These are phyloP conservation scores for Chaetoderma sp. DNA, from an alignment of 2,888 invertebrate species.

Conservation along the genomic window DNA sequence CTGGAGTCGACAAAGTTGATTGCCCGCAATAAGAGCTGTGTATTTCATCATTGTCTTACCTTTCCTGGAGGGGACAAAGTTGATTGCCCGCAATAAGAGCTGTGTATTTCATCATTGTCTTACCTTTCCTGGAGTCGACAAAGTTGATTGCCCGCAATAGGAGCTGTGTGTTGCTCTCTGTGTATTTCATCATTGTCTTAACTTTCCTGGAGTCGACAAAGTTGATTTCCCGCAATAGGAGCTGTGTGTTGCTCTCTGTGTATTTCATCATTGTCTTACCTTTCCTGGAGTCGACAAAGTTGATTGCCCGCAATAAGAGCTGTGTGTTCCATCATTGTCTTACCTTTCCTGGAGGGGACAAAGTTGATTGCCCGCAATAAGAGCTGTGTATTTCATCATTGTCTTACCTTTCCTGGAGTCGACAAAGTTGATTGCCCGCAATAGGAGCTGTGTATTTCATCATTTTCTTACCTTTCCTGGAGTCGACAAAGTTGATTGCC, in stretches of 20 bases:
- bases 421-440: conserved; percentile 88
- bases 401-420: conserved; percentile 61
- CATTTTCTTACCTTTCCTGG: conserved; percentile 52
- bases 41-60: no score
- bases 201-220: conserved; percentile 73
- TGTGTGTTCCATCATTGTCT: no score
- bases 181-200: conserved; percentile 83
- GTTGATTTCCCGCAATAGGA: conserved; percentile 90
- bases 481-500: conserved; percentile 83
- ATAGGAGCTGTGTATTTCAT: conserved; percentile 71
- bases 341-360: no score
- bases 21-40: conserved; percentile 89
- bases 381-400: not conserved
- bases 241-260: conserved; percentile 91
- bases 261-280: conserved; percentile 81
- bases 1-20: conserved; percentile 78
- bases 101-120: conserved; percentile 15
- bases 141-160: conserved; percentile 89
- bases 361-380: no score
- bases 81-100: no score
- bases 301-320: conserved; percentile 90
- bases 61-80: no score
- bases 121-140: conserved; percentile 72
- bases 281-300: conserved; percentile 74
- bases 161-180: conserved; percentile 92